phyloP scores from a whole-genome alignment of 2,888 invertebrate genomes.

The Scaptomyza tumidula region DNA sequence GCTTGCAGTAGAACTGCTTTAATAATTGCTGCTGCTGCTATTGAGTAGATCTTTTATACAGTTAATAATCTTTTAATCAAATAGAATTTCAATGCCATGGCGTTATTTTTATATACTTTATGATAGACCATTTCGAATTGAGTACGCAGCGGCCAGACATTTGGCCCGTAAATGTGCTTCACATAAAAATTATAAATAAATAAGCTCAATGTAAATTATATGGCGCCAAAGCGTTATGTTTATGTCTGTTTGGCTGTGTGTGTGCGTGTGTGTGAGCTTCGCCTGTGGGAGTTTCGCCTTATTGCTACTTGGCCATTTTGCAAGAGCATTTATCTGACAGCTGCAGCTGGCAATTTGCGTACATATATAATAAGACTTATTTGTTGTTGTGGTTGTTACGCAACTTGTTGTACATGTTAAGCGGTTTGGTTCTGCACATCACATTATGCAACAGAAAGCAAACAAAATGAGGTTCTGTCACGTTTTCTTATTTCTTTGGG shows the following conservation, averaged over 20 bases:
- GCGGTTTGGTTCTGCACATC: constrained; percentile 8
- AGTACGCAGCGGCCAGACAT: constrained; percentile 22
- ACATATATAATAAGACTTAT: constrained; percentile 34
- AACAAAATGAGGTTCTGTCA: constrained; percentile 22
- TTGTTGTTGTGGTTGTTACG: constrained; percentile 10
- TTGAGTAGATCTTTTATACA: not conserved
- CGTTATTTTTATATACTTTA: constrained; percentile 68
- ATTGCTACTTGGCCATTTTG: constrained; percentile 46
- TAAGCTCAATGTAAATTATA: constrained; percentile 53
- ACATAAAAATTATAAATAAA: constrained; percentile 62
- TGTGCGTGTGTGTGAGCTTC: not conserved
- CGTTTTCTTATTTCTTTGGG: constrained; percentile 48
- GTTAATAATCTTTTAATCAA: constrained; percentile 41
- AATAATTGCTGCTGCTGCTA: not conserved
- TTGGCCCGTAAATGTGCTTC: constrained; percentile 36
- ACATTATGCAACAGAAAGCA: constrained; percentile 9
- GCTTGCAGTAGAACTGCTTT: not conserved
- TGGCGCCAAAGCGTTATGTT: constrained; percentile 41
- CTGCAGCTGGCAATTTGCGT: constrained; percentile 57
- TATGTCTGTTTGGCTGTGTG: constrained; percentile 25
- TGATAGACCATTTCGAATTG: constrained; percentile 32
- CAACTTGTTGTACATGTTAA: constrained; percentile 15
- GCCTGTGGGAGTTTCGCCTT: constrained; percentile 15
- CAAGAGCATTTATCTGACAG: constrained; percentile 34
- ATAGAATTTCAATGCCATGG: constrained; percentile 46